phyloP scores from a whole-genome alignment of 2,888 invertebrate species.

The Lissonota sp. region DNA sequence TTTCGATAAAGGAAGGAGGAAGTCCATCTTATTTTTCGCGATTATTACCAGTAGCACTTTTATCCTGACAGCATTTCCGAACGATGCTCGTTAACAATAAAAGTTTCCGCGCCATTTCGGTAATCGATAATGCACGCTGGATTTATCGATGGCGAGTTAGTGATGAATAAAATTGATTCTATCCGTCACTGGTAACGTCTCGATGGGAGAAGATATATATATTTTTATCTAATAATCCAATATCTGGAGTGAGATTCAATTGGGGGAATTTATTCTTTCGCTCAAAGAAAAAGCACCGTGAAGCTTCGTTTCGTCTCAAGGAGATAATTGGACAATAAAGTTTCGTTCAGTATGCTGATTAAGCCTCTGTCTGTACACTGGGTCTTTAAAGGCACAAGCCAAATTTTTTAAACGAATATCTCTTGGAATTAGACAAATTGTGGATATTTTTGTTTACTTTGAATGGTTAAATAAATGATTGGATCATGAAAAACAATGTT shows the following conservation, averaged over 20 bases:
- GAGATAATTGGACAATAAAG: no score
- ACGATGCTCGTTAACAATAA: slow-evolving; percentile 2
- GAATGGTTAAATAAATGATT: no score
- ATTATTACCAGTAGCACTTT: not conserved
- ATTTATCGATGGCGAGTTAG: not conserved
- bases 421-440: no score
- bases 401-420: no score
- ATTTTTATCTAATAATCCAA: not conserved
- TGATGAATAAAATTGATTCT: slow-evolving; percentile 19
- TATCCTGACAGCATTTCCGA: not conserved
- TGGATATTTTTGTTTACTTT: no score
- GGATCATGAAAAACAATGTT: no score
- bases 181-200: not conserved
- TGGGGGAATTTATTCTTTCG: no score
- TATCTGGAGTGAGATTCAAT: not conserved
- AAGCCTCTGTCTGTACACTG: no score
- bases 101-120: slow-evolving; percentile 4
- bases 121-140: slow-evolving; percentile 16
- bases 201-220: not conserved
- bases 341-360: no score
- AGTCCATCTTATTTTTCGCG: not conserved
- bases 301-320: no score
- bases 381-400: no score
- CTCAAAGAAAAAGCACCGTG: no score
- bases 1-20: not conserved